Evolutionary conservation across 2,113 vertebrate genomes (phyloP), one percentile per base, ranked within the genome.

Genomic region (Mus spicilegus): DNA sequence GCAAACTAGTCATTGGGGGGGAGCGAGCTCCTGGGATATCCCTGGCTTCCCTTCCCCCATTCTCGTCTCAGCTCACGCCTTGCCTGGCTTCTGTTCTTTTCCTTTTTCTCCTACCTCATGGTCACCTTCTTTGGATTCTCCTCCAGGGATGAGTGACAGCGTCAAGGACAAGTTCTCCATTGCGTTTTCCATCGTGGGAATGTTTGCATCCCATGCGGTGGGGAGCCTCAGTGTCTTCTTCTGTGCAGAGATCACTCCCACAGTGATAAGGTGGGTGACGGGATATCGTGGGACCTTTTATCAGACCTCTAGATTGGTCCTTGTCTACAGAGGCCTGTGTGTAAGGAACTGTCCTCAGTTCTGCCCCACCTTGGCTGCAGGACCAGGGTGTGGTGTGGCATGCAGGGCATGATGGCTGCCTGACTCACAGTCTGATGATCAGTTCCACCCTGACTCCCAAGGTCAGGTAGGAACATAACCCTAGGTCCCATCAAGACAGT

Each of bases 171-270:
- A 99, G 82, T 99, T 99, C 98, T 99, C 99, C 2, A 98, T 99
- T 2, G 98, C 99, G 0, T 99, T 99, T 97, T 99, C 99, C 98
- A 99, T 99, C 78, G 99, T 99, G 91, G 99, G 99, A 94, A 99
- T 99, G 99, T 99, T 99, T 95, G 99, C 99, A 13, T 99, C 99
- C 0, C 99, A 99, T 4, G 99, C 99, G 0, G 99, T 99, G 95
- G 99, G 99, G 97, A 99, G 98, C 56, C 99, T 99, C 97, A 99
- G 99, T 69, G 99, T 99, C 61, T 99, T 99, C 98, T 99, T 99
- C 98, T 99, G 99, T 88, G 99, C 99, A 4, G 99, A 99, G 98
- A 99, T 99, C 98, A 99, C 99, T 9, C 99, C 99, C 11, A 99
- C 99, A 0, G 99, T 99, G 46, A 99, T 99, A 98, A 99, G 99